Base-by-base conservation (phyloP, 2,113 vertebrate genomes). In the Pollachius pollachius region DNA sequence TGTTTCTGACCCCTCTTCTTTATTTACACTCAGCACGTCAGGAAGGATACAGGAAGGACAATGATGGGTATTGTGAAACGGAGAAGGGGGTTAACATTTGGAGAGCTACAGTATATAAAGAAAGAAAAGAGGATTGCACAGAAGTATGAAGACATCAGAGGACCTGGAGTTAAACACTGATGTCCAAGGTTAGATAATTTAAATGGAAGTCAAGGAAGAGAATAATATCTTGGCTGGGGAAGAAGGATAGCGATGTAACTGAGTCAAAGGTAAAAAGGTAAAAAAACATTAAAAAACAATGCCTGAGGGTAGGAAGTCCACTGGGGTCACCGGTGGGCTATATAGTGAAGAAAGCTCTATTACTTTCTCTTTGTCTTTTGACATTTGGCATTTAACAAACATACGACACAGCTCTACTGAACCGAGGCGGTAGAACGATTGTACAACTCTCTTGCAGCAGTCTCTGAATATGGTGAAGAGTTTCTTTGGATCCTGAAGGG, bases 281-380 rank as follows among this genome's bases (percentile, higher is more conserved):
- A 74, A 66, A 48, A 71, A 63, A 72, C 63, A 81, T 73, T 6
- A 57, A 57, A 63, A 80, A 66, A 63, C 90, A 93, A 93, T 93
- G 94, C 92, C 93, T 91, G 93, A 94, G 94, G 93, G 95, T 93
- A 90, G 90, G 12, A 48, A 94, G 93, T 92, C 92, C 91, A 89
- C 87, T 85, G 84, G 92, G 85, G 89, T 65, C 91, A 92, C 93
- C 88, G 89, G 91, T 90, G 89, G 91, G 90, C 92, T 72, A 48
- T 60, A 17, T 63, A 78, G 68, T 62, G 62, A 70, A 62, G 78
- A 64, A 48, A 48, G 41, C 0, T 3, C 0, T 7, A 34, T 34
- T 4, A 34, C 74, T 5, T 60, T 69, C 64, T 63, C 70, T 71
- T 68, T 67, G 18, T 48, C 67, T 71, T 65, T 58, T 8, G 64